phyloP scores from a whole-genome alignment of 2,113 vertebrate genomes.

The Melanerpes formicivorus region DNA sequence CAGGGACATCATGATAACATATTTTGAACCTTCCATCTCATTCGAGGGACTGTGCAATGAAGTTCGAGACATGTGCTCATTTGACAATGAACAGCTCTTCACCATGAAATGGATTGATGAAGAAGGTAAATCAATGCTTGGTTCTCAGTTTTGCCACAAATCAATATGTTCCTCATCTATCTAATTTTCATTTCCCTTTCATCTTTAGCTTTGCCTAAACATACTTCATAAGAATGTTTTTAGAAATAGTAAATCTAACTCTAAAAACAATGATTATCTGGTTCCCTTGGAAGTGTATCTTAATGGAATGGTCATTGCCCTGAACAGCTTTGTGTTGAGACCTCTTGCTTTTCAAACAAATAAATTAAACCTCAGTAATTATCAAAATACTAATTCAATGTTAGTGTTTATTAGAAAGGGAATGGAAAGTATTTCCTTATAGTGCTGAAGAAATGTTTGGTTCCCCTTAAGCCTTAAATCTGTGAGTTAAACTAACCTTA shows the following conservation, averaged over 20 bases:
- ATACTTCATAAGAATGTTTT: background rate
- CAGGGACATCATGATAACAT: constrained; percentile 99
- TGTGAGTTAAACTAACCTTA: background rate
- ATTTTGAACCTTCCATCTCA: constrained; percentile 97
- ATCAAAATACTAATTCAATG: background rate
- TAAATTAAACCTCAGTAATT: background rate
- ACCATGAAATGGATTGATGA: constrained; percentile 99
- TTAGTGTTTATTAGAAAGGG: background rate
- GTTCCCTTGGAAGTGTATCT: background rate
- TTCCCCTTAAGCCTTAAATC: background rate
- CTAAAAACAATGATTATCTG: background rate
- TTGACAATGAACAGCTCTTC: constrained; percentile 97
- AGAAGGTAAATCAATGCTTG: constrained; percentile 82
- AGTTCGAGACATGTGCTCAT: constrained; percentile 96
- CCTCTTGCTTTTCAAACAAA: background rate
- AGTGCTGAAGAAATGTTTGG: background rate
- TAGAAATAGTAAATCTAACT: background rate
- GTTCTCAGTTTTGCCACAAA: background rate
- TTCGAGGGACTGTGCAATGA: constrained; percentile 92
- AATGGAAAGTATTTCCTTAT: background rate
- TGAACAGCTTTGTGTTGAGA: background rate
- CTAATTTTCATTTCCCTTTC: background rate
- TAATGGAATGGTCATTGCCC: background rate
- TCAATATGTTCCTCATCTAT: background rate
- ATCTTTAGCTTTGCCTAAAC: background rate